Evolutionary conservation across 2,797 vertebrate species (phyloP).

Genomic region (Dermochelys coriacea): DNA sequence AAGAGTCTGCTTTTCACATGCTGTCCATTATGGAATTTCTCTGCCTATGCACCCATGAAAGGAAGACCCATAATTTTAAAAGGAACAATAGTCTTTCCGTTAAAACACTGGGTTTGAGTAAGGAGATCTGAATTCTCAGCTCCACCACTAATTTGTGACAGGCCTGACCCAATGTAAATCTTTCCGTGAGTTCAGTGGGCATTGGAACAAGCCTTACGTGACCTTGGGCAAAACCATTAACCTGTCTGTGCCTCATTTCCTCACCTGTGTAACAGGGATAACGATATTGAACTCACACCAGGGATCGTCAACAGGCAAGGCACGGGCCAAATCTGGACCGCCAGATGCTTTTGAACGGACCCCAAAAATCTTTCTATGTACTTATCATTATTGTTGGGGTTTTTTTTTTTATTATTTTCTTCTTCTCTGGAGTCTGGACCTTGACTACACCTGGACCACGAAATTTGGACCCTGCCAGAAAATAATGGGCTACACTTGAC

Average conservation of each 20-base stretch:
- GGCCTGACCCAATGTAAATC: rapidly evolving
- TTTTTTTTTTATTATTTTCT: too few species aligned
- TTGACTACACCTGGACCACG: too few species aligned
- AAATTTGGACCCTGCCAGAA: too few species aligned
- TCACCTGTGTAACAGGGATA: rapidly evolving
- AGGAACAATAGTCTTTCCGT: neutral
- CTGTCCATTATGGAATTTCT: neutral
- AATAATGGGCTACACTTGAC: too few species aligned
- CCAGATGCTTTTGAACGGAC: too few species aligned
- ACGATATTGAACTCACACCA: neutral
- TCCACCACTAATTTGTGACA: neutral
- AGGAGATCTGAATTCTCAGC: neutral
- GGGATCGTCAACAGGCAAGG: too few species aligned
- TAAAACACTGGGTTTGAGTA: rapidly evolving
- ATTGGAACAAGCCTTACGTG: neutral
- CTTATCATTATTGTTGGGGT: too few species aligned
- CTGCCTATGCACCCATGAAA: neutral
- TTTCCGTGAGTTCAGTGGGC: neutral
- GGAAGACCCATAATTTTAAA: neutral
- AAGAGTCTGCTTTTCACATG: neutral
- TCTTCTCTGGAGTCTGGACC: too few species aligned
- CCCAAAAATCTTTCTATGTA: too few species aligned
- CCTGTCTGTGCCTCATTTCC: rapidly evolving
- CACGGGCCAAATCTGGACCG: too few species aligned
- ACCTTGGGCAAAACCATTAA: neutral